A percentile compares a stretch with the other conserved stretches of the same genome.
phyloP scores from a whole-genome alignment of 1,140 invertebrate species.

The Drosophila athabasca region DNA sequence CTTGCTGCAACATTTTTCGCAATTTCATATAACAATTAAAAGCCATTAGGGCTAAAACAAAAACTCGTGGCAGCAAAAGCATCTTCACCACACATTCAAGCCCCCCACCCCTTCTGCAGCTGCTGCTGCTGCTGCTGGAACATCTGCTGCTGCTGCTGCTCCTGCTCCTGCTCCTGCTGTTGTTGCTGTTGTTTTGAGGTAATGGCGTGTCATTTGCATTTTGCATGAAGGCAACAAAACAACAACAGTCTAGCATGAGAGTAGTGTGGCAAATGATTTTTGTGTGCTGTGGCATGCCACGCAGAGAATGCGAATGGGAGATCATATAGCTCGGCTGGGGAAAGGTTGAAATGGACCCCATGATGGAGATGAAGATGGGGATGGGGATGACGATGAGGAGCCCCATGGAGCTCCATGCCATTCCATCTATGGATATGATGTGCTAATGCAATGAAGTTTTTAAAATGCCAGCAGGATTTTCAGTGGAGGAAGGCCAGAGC shows the following conservation, averaged over 20 bases:
- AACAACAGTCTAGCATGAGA: conserved; percentile 24
- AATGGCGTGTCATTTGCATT: conserved; percentile 79
- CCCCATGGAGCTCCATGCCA: conserved; percentile 15
- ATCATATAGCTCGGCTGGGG: conserved; percentile 29
- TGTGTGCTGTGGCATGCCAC: conserved; percentile 11
- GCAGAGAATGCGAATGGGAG: conserved; percentile 25
- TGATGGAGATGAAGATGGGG: conserved; percentile 8
- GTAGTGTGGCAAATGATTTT: conserved; percentile 30
- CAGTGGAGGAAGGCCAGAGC: too few species aligned
- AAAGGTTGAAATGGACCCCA: conserved; percentile 25
- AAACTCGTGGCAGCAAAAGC: conserved; percentile 38
- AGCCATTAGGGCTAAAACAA: conserved; percentile 75
- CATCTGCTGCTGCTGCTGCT: conserved; percentile 14
- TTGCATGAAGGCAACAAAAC: conserved; percentile 53
- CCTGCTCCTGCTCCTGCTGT: conserved; percentile 1
- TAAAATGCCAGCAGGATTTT: not conserved
- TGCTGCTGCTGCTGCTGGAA: not conserved
- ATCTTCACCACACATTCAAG: conserved; percentile 38
- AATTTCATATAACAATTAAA: conserved; percentile 79
- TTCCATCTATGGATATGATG: conserved; percentile 33
- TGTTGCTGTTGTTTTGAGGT: conserved; percentile 40
- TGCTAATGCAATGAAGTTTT: conserved; percentile 37
- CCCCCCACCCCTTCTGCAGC: not conserved
- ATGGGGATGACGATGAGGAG: conserved; percentile 12
- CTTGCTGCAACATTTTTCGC: conserved; percentile 47